Percentiles rank a stretch among this genome's conserved stretches.
Conservation (phyloP, 2,797 vertebrate genomes). For the Moxostoma hubbsi region DNA sequence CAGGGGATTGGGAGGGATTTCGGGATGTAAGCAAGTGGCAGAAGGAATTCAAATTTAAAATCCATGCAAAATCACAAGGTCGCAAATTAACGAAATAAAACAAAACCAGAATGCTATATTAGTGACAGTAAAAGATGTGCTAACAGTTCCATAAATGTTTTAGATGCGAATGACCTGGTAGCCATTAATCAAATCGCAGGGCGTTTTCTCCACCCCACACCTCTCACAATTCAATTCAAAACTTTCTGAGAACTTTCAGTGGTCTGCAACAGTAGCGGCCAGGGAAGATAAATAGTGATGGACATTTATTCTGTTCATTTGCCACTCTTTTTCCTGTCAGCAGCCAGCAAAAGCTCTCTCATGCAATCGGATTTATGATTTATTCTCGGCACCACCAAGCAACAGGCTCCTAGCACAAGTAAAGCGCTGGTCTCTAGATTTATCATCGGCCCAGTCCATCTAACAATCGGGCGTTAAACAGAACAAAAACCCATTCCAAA, state of each 20-base stretch:
- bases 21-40: conserved; percentile 46
- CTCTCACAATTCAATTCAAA: conserved; percentile 31
- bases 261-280: conserved; percentile 25
- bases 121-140: background rate
- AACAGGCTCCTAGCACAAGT: conserved; percentile 68
- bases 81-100: conserved; percentile 25
- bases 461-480: conserved; percentile 97
- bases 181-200: conserved; percentile 40
- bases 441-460: conserved; percentile 92
- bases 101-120: conserved; percentile 4
- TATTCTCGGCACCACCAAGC: conserved; percentile 64
- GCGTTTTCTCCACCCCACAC: conserved; percentile 13
- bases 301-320: conserved; percentile 58
- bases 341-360: conserved; percentile 57
- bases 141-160: conserved; percentile 1
- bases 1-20: conserved; percentile 62
- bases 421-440: conserved; percentile 78
- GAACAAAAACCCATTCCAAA: conserved; percentile 99
- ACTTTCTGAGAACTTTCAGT: conserved; percentile 47
- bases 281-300: conserved; percentile 47
- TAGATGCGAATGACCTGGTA: background rate
- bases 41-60: conserved; percentile 47
- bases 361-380: conserved; percentile 64
- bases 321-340: conserved; percentile 54
- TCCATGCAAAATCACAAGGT: conserved; percentile 42